Evolutionary conservation across 2,888 invertebrate species (phyloP).

Genomic region (Diarsia brunnea): DNA sequence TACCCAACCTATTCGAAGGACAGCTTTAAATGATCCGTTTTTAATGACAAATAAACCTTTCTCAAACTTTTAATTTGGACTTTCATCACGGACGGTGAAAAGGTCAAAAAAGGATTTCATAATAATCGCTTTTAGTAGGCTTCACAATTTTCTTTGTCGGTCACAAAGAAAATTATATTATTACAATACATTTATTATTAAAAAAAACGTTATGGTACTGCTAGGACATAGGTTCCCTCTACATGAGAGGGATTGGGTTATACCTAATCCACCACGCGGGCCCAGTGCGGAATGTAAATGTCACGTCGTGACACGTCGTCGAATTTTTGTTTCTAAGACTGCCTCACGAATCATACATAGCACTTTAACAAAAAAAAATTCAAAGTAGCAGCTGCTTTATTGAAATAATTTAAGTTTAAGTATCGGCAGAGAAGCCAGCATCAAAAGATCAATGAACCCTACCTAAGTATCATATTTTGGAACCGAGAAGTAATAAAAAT

Average conservation of each 20-base stretch:
- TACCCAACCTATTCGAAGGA: not conserved
- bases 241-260: too few species aligned
- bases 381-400: not conserved
- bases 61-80: not conserved
- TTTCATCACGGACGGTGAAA: too few species aligned
- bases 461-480: not conserved
- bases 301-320: too few species aligned
- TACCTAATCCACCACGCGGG: too few species aligned
- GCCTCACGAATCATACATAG: not conserved
- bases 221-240: too few species aligned
- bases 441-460: not conserved
- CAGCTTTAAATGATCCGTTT: not conserved
- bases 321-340: too few species aligned
- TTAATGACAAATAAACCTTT: not conserved
- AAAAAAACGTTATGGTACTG: too few species aligned
- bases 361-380: not conserved
- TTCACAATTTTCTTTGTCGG: not conserved
- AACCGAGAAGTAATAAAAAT: not conserved
- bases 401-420: not conserved
- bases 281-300: too few species aligned
- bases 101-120: not conserved
- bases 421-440: not conserved
- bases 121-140: not conserved
- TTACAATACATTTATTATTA: too few species aligned
- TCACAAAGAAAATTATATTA: conserved; percentile 4